Evolutionary conservation across 2,113 vertebrate species (phyloP), one percentile per base, ranked within the genome.

Genomic region (Mirza zaza): DNA sequence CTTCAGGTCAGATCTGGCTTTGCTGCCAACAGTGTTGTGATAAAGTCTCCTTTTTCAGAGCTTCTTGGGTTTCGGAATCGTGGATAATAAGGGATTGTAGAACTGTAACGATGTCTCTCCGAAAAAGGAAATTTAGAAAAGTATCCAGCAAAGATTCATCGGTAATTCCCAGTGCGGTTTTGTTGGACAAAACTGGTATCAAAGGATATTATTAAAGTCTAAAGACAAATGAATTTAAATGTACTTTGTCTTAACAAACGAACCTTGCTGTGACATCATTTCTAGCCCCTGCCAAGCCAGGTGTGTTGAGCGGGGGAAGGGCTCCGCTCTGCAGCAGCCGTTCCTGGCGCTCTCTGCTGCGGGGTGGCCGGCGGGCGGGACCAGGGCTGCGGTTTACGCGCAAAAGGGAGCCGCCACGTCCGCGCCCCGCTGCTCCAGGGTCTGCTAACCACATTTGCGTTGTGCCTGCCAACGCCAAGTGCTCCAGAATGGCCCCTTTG

Each of bases 51-150:
- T 27, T 55, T 90, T 85, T 91, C 68, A 57, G 73, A 75, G 61
- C 10, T 50, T 63, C 89, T 68, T 20, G 42, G 15, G 20, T 59
- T 67, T 82, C 79, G 59, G 5, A 84, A 81, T 52, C 52, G 25
- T 77, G 39, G n/a, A 23, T 65, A 45, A 93, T 65, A 45, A 93
- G 29, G 39, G 50, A 65, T n/a, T 61, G 18, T 84, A 79, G 61
- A 84, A 75, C 25, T 70, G 6, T 77, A 63, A 48, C 10, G 25
- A 9, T n/a, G 15, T 67, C 65, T 12, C 27, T 73, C 21, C 85
- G 55, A 48, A 79, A 83, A 18, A 77, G 82, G 55, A 95, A 87
- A 94, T 90, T 94, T 71, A 77, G 70, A 61, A 81, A 96, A 34
- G 10, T 59, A 76, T 14, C 59, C 39, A 67, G 61, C 8, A 55